Conservation (phyloP, 2,797 vertebrate species). For the Periparus ater region DNA sequence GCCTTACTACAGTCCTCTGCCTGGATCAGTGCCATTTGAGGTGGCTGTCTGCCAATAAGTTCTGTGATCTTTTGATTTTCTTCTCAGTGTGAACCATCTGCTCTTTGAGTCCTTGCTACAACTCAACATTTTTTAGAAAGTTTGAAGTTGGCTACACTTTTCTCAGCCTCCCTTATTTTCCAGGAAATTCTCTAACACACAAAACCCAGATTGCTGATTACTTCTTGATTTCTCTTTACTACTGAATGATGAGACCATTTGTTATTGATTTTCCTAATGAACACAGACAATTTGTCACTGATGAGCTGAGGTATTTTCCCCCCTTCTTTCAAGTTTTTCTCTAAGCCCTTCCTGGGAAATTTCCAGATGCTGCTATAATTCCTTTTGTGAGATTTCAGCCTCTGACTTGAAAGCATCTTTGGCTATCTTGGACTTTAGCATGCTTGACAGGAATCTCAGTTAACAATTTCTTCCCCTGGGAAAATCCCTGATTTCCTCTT, state of each 20-base stretch:
- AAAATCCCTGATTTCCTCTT: not conserved
- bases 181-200: not conserved
- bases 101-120: not conserved
- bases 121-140: not conserved
- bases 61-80: slow-evolving; percentile 39
- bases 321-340: not conserved
- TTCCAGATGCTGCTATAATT: not conserved
- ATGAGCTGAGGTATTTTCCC: not conserved
- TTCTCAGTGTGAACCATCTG: slow-evolving; percentile 23
- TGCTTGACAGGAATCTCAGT: not conserved
- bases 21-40: not conserved
- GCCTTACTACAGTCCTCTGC: not conserved
- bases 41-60: not conserved
- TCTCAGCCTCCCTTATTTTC: not conserved
- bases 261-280: not conserved
- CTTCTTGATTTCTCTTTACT: not conserved
- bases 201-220: not conserved
- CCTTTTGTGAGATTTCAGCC: not conserved
- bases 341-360: not conserved
- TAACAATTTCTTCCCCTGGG: not conserved
- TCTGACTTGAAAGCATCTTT: not conserved
- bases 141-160: not conserved
- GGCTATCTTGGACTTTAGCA: not conserved
- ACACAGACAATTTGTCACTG: not conserved
- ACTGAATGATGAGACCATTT: not conserved